Evolutionary conservation across 92 coral and sea anemone genomes (phyloP).

Genomic region (Pocillopora grandis): DNA sequence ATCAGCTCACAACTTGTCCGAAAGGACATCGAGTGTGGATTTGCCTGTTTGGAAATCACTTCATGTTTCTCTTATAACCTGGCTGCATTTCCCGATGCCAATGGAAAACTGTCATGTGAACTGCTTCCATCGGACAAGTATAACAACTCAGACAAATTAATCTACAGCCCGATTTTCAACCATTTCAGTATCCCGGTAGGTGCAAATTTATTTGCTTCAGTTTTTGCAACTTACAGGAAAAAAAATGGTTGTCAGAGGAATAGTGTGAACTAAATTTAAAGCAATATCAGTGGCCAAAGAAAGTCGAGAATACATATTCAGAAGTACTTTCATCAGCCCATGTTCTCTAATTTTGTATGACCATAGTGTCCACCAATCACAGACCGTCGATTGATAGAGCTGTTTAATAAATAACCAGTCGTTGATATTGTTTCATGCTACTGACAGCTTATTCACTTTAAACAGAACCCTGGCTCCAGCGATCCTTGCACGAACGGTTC

Average conservation of each 20-base stretch:
- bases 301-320: too few relatives aligned
- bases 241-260: too few relatives aligned
- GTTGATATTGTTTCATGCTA: neutral
- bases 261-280: too few relatives aligned
- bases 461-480: neutral
- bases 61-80: slow-evolving; percentile 2
- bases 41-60: slow-evolving; percentile 2
- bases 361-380: too few relatives aligned
- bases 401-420: neutral
- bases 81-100: slow-evolving; percentile 1
- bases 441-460: too few relatives aligned
- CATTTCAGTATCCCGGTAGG: slow-evolving; percentile 1
- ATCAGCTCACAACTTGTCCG: neutral
- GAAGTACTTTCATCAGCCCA: too few relatives aligned
- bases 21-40: neutral
- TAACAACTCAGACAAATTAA: neutral
- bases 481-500: neutral
- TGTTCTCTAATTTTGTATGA: too few relatives aligned
- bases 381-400: too few relatives aligned
- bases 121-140: slow-evolving; percentile 5
- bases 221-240: neutral
- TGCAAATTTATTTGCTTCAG: neutral
- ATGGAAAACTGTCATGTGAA: slow-evolving; percentile 9
- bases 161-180: neutral
- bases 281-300: too few relatives aligned